Evolutionary conservation across 2,888 invertebrate species (phyloP).

Genomic region (Watsonalla cultraria): DNA sequence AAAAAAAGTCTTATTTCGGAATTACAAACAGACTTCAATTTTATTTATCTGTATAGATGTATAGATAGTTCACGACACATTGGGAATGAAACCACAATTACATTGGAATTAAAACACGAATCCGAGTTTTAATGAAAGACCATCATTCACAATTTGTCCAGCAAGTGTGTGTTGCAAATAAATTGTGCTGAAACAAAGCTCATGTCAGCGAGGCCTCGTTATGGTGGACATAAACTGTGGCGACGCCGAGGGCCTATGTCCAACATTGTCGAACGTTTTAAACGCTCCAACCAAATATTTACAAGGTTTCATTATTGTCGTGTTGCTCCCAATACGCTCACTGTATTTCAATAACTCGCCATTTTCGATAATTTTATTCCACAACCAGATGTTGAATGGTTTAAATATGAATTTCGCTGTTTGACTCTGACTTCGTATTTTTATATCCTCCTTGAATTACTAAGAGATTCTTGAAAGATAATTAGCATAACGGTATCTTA

Average conservation of each 20-base stretch:
- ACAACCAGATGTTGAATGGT: background rate
- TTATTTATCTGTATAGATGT: too few species aligned
- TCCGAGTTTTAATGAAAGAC: background rate
- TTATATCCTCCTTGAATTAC: background rate
- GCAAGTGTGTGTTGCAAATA: constrained; percentile 1
- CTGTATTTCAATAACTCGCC: constrained; percentile 31
- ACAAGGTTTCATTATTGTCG: constrained; percentile 32
- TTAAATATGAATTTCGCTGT: background rate
- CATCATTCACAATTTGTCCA: constrained; percentile 2
- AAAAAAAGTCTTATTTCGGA: too few species aligned
- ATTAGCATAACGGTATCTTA: too few species aligned
- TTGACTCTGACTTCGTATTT: background rate
- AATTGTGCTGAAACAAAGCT: constrained; percentile 1
- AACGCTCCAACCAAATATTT: constrained; percentile 39
- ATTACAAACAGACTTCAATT: too few species aligned
- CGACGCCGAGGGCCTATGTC: constrained; percentile 20
- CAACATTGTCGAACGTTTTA: constrained; percentile 29
- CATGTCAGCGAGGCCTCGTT: constrained; percentile 3
- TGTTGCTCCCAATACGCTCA: constrained; percentile 17
- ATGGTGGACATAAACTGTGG: constrained; percentile 14
- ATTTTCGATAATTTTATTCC: constrained; percentile 12
- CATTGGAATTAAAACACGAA: background rate
- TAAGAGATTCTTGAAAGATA: background rate
- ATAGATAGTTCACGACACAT: too few species aligned
- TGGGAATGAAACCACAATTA: background rate